Evolutionary conservation across 2,113 vertebrate genomes (phyloP).

Genomic region (Sardina pilchardus): DNA sequence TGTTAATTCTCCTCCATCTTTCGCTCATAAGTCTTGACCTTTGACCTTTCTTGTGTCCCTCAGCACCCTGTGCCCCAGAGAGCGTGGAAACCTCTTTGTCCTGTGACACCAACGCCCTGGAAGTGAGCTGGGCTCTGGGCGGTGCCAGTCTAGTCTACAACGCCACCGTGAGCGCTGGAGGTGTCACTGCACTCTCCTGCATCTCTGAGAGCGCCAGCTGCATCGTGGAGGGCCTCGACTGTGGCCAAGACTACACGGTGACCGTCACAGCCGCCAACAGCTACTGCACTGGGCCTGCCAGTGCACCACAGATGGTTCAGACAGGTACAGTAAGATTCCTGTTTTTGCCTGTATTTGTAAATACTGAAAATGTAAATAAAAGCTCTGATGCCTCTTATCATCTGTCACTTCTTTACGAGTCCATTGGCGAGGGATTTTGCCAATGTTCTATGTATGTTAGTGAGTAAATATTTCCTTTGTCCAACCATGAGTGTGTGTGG

Average conservation of each 20-base stretch:
- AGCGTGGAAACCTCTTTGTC: slow-evolving; percentile 50
- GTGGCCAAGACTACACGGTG: slow-evolving; percentile 64
- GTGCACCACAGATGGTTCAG: slow-evolving; percentile 38
- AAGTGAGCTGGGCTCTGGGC: slow-evolving; percentile 60
- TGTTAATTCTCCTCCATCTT: not conserved
- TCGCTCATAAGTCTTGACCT: not conserved
- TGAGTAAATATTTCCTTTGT: not conserved
- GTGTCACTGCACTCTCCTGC: slow-evolving; percentile 51
- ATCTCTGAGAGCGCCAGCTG: slow-evolving; percentile 54
- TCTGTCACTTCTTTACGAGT: too few species aligned
- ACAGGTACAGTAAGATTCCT: slow-evolving; percentile 60
- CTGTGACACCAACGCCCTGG: slow-evolving; percentile 63
- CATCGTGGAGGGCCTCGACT: slow-evolving; percentile 50
- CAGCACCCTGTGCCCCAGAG: slow-evolving; percentile 72
- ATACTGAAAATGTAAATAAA: too few species aligned
- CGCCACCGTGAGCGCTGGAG: slow-evolving; percentile 33
- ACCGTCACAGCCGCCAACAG: slow-evolving; percentile 53
- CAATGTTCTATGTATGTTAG: not conserved
- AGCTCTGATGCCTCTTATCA: too few species aligned
- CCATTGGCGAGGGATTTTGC: too few species aligned
- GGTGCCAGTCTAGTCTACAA: slow-evolving; percentile 63
- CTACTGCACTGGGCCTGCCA: slow-evolving; percentile 58
- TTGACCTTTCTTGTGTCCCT: slow-evolving; percentile 2
- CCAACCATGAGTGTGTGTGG: not conserved
- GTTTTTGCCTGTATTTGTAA: not conserved